Evolutionary conservation across 1,140 invertebrate genomes (phyloP).

Genomic region (Vanessa atalanta): DNA sequence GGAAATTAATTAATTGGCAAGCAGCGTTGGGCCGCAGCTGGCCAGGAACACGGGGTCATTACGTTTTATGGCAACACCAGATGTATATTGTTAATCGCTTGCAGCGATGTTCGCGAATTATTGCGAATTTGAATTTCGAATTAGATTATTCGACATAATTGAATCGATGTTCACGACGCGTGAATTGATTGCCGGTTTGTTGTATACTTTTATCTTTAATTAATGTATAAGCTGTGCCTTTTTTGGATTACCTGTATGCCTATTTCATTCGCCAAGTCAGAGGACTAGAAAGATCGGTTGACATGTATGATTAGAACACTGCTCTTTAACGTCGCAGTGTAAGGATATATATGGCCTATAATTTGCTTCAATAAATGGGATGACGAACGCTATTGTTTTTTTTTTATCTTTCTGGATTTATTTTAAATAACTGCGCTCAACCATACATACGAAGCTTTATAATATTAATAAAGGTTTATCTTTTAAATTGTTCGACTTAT

Average conservation of each 20-base stretch:
- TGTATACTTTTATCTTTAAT: not conserved
- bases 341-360: no score
- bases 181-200: not conserved
- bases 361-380: no score
- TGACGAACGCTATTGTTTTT: no score
- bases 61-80: slow-evolving; percentile 69
- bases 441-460: no score
- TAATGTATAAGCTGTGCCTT: no score
- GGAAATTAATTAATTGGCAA: slow-evolving; percentile 71
- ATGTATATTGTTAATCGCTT: slow-evolving; percentile 62
- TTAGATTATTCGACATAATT: slow-evolving; percentile 40
- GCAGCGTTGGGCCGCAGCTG: slow-evolving; percentile 62
- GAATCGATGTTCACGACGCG: slow-evolving; percentile 29
- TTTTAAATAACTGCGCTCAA: no score
- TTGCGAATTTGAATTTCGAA: slow-evolving; percentile 51
- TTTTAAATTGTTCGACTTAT: not conserved
- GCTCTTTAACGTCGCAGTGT: no score
- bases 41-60: slow-evolving; percentile 62
- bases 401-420: no score
- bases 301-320: no score
- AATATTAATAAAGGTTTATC: not conserved
- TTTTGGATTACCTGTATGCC: no score
- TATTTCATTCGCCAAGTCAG: no score
- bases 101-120: slow-evolving; percentile 45
- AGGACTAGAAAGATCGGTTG: not conserved